Evolutionary conservation across 2,797 vertebrate genomes (phyloP).

Genomic region (Poeciliopsis infans): DNA sequence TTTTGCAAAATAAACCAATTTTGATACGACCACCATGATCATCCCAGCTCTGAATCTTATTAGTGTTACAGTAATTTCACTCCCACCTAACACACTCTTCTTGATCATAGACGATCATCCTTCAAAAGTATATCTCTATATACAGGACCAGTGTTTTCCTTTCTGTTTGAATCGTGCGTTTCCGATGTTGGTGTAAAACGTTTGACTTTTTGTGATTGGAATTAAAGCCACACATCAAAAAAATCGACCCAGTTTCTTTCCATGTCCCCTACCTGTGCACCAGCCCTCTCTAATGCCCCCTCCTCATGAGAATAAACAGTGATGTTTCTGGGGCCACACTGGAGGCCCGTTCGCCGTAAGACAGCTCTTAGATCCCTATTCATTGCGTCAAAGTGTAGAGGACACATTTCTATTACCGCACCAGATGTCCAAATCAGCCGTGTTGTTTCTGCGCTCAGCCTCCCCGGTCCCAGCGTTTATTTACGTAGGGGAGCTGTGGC

Average conservation of each 20-base stretch:
- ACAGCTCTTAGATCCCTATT: constrained; percentile 64
- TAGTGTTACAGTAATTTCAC: not conserved
- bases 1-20: too few species aligned
- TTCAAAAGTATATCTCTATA: not conserved
- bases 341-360: constrained; percentile 58
- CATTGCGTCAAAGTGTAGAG: constrained; percentile 73
- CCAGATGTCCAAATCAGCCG: constrained; percentile 79
- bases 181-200: not conserved
- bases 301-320: constrained; percentile 53
- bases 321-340: constrained; percentile 48
- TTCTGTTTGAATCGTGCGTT: not conserved
- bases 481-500: constrained; percentile 75
- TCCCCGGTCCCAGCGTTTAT: constrained; percentile 75
- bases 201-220: not conserved
- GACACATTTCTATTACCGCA: constrained; percentile 70
- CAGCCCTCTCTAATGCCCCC: constrained; percentile 14
- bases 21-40: too few species aligned
- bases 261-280: constrained; percentile 5
- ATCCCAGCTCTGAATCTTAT: too few species aligned
- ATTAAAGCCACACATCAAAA: not conserved
- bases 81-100: not conserved
- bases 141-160: not conserved
- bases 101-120: not conserved
- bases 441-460: constrained; percentile 80
- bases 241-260: not conserved